Evolutionary conservation across 2,797 vertebrate genomes (phyloP), one percentile per base, ranked within the genome.

Genomic region (Diplodus puntazzo): DNA sequence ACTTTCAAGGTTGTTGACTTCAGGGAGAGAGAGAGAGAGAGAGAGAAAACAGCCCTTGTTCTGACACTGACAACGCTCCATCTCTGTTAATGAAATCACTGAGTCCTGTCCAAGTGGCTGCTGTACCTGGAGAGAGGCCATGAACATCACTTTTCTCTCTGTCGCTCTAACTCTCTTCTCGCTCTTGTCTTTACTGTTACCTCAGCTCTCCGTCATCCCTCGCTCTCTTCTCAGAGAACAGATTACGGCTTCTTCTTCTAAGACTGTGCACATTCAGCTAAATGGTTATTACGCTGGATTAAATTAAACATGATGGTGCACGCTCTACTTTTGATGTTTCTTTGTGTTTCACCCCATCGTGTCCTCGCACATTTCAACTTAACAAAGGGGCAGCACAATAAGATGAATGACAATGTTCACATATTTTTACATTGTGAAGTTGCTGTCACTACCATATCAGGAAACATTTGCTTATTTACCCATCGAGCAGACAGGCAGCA

Each of bases 1-100:
- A 92, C 81, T 85, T 91, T 89, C 82, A 94, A 92, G 92, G 93
- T 92, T 88, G 79, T 83, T 79, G 79, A 75, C 85, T 87, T 84
- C 57, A 67, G 49, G 23, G 39, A 27, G 13, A 8, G 21, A 9
- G 21, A 58, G 14, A 27, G 13, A 16, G 14, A 16, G 1, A 21
- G 18, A 66, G 25, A 27, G 12, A 61, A 39, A 57, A 46, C 68
- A 60, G 30, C 23, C 16, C 48, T 55, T 45, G 61, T 53, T 74
- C 20, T 66, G 85, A 88, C 83, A 73, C 50, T 53, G 86, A 88
- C 69, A 23, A 74, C 5, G 58, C 58, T 88, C 75, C 67, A 92
- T 89, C 84, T 90, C 87, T 59, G 72, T 71, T 92, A 92, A 92
- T 91, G 88, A 91, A 91, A 92, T 81, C 79, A 69, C 73, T 4